A percentile compares a stretch with the other conserved stretches of the same genome.
These are phyloP conservation scores for Bergia sp. DNA, from an alignment of 92 coral and sea anemone species.

Conservation along the genomic window DNA sequence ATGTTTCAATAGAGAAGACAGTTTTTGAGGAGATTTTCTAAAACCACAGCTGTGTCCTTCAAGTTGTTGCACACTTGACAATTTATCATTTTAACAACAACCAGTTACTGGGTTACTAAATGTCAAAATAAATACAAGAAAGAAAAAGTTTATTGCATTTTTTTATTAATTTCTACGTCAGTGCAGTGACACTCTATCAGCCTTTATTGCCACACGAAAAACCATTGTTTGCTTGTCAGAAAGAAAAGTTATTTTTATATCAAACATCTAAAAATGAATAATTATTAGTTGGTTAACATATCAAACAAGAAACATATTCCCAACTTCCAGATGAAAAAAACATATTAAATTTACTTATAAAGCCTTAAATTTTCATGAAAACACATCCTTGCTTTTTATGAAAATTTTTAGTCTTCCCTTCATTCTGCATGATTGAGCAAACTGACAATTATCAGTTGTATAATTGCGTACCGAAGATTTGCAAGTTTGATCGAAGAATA, in stretches of 20 bases:
- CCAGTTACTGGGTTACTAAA: neutral
- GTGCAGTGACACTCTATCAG: neutral
- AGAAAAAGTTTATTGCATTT: too few relatives aligned
- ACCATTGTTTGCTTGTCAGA: conserved; percentile 6
- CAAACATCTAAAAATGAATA: neutral
- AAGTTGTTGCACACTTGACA: too few relatives aligned
- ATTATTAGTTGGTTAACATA: neutral
- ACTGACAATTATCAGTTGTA: neutral
- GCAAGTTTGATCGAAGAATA: neutral
- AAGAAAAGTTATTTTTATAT: neutral
- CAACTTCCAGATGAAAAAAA: neutral
- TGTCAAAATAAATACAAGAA: too few relatives aligned
- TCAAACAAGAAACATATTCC: neutral
- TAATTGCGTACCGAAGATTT: neutral
- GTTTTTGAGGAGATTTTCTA: too few relatives aligned
- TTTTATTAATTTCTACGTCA: neutral
- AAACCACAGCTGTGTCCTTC: too few relatives aligned
- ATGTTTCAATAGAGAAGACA: too few relatives aligned
- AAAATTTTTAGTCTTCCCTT: too few relatives aligned
- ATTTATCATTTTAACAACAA: too few relatives aligned
- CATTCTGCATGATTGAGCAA: neutral
- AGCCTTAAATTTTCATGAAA: neutral
- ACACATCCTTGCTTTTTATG: neutral
- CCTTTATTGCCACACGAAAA: neutral
- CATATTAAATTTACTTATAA: neutral